Evolutionary conservation across 2,797 vertebrate genomes (phyloP), one percentile per base, ranked within the genome.

Genomic region (Xenopus petersii): DNA sequence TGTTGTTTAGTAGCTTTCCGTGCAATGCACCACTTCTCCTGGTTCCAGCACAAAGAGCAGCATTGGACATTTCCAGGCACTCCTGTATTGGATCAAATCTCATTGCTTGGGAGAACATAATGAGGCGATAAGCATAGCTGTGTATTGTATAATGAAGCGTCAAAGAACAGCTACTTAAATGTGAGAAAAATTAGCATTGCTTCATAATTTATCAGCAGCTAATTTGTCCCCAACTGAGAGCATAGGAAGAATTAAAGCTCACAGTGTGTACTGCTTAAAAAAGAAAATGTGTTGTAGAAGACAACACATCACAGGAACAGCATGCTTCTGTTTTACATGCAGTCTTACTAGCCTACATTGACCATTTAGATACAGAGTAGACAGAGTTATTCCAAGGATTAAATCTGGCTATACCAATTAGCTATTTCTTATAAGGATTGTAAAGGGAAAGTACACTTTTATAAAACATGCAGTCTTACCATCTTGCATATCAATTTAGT

Each of bases 141-240:
- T 64, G 56, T 33, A 70, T 17, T 21, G 71, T 78, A 78, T 78
- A 73, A 78, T 78, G 75, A 64, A 73, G 71, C 75, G 26, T 69
- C 65, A 69, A 69, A 78, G 68, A 17, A 68, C 65, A 47, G 36
- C 16, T 15, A 73, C 49, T 64, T 77, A 68, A 30, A 69, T 77
- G 75, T 54, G 17, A 71, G 70, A 67, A 67, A 73, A 77, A 73
- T 64, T 51, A 63, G 70, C 21, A 8, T 17, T 17, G 58, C 61
- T 62, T 77, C 65, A 70, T 73, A 56, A 78, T 78, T 69, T 78
- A 78, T 73, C 71, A 73, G 71, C 36, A 58, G 71, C 66, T 73
- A 78, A 73, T 78, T 73, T 71, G 73, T 21, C 64, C 66, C 70
- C 75, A 64, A 21, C 75, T 64, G 75, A 58, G 75, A 78, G 46